Evolutionary conservation across 2,113 vertebrate genomes (phyloP).

Genomic region (Passerina amoena): DNA sequence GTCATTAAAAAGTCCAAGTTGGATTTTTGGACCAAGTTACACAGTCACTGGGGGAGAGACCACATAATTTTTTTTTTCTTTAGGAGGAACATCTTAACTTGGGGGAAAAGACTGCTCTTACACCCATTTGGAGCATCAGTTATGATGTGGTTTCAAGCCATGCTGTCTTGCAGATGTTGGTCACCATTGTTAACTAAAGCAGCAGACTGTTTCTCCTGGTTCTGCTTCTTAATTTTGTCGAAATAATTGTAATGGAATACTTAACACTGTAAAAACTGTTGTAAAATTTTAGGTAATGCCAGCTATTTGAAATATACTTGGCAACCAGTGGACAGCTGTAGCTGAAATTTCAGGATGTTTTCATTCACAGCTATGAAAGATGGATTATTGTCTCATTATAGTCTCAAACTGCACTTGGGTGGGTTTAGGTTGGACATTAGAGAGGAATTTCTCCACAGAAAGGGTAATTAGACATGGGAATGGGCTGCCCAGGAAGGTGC

Average conservation of each 20-base stretch:
- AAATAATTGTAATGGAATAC: neutral
- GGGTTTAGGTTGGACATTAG: neutral
- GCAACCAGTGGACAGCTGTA: neutral
- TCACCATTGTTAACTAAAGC: neutral
- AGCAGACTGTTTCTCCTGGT: neutral
- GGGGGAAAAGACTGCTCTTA: neutral
- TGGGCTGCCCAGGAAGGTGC: fast-evolving
- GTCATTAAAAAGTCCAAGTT: neutral
- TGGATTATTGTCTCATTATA: neutral
- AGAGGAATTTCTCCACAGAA: neutral
- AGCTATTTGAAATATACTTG: neutral
- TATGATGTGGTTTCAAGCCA: neutral
- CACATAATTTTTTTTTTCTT: neutral
- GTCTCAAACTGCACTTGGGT: neutral
- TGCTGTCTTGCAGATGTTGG: neutral
- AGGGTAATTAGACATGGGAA: neutral
- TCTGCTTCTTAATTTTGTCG: neutral
- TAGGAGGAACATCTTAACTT: neutral
- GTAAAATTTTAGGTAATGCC: neutral
- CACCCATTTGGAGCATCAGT: neutral
- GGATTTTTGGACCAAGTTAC: neutral
- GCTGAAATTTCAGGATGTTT: neutral
- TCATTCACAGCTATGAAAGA: neutral
- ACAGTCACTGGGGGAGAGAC: neutral
- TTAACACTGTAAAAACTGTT: neutral